These are phyloP conservation scores for Tromatobia lineatoria DNA, from an alignment of 2,888 invertebrate genomes.

Conservation along the genomic window DNA sequence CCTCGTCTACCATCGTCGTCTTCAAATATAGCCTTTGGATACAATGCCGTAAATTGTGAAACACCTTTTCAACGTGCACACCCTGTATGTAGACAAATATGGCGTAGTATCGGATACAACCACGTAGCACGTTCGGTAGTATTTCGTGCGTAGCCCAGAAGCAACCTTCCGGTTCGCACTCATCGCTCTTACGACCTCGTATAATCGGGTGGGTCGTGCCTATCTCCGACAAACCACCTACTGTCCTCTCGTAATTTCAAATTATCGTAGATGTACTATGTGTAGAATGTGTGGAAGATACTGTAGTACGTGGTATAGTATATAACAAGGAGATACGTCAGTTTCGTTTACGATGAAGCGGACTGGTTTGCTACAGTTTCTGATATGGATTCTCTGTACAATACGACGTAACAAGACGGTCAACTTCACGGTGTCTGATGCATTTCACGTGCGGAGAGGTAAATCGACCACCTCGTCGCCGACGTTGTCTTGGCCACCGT, in stretches of 20 bases:
- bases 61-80: background rate
- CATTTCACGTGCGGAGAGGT: slow-evolving; percentile 11
- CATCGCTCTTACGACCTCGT: slow-evolving; percentile 47
- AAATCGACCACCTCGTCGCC: slow-evolving; percentile 3
- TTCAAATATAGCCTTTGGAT: slow-evolving; percentile 13
- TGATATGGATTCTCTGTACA: background rate
- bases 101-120: background rate
- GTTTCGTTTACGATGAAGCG: slow-evolving; percentile 3
- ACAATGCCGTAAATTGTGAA: slow-evolving; percentile 11
- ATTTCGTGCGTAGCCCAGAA: background rate
- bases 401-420: slow-evolving; percentile 3
- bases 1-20: background rate
- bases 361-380: slow-evolving; percentile 10
- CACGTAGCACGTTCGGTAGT: background rate
- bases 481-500: background rate
- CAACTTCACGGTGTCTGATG: background rate
- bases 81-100: background rate
- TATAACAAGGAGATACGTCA: slow-evolving; percentile 1
- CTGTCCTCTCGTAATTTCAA: slow-evolving; percentile 39
- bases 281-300: slow-evolving; percentile 13
- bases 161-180: slow-evolving; percentile 7
- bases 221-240: slow-evolving; percentile 34
- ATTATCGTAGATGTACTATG: slow-evolving; percentile 23
- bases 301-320: slow-evolving; percentile 6
- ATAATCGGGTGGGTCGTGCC: slow-evolving; percentile 21